A percentile compares a stretch with the other conserved stretches of the same genome.
These are phyloP conservation scores for Anneissia japonica DNA, from an alignment of 35 echinoderm and acorn worm genomes.

Conservation along the genomic window DNA sequence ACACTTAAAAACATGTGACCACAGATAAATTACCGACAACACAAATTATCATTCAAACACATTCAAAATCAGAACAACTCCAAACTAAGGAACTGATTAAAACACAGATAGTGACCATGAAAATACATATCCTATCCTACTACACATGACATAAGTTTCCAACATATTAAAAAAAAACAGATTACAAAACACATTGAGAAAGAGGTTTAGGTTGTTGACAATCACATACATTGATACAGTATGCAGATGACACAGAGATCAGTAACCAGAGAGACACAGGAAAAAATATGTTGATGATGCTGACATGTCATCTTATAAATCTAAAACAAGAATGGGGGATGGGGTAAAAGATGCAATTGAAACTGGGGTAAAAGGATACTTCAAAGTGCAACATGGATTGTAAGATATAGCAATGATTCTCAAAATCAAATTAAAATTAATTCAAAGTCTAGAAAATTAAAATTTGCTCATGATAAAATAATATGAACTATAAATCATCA, in stretches of 20 bases:
- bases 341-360: not conserved
- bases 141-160: not conserved
- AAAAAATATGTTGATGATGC: not conserved
- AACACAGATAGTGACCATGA: no score
- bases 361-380: not conserved
- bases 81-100: no score
- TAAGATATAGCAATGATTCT: not conserved
- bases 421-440: no score
- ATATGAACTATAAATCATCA: no score
- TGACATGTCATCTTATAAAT: not conserved
- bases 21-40: not conserved
- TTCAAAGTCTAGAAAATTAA: no score
- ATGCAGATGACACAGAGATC: not conserved
- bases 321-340: not conserved
- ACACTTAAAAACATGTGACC: not conserved
- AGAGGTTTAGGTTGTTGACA: no score
- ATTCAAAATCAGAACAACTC: not conserved
- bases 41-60: not conserved
- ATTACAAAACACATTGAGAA: not conserved
- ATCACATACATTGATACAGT: not conserved
- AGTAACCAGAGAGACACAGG: not conserved
- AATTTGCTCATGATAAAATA: no score
- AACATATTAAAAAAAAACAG: not conserved
- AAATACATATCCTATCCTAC: no score
- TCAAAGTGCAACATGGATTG: not conserved